Percentiles rank a stretch among this genome's conserved stretches.
phyloP scores from a whole-genome alignment of 2,797 vertebrate genomes.

The Parauchenoglanis punctatus region DNA sequence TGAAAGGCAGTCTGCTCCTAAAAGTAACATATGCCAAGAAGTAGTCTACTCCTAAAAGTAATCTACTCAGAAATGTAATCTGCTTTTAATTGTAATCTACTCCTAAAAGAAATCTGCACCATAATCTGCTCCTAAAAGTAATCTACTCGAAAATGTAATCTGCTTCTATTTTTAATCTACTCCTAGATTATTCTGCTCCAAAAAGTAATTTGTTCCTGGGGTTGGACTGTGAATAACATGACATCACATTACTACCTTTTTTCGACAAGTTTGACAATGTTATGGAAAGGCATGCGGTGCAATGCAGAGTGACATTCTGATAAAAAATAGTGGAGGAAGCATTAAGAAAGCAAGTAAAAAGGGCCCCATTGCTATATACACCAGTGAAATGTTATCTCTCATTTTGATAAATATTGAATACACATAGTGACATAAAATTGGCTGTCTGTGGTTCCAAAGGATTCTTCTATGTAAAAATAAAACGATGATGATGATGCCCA shows the following conservation, averaged over 20 bases:
- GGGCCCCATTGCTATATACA: neutral
- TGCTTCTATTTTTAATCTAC: neutral
- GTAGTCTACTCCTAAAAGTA: too few relatives aligned
- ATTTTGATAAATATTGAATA: neutral
- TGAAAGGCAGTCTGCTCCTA: too few relatives aligned
- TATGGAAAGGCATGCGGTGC: neutral
- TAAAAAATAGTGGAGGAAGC: neutral
- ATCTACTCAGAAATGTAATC: neutral
- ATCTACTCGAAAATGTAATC: neutral
- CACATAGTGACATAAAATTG: neutral
- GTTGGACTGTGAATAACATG: neutral
- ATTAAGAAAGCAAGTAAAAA: neutral
- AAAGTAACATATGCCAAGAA: too few relatives aligned
- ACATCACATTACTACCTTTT: neutral
- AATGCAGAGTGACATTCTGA: neutral
- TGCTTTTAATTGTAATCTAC: neutral
- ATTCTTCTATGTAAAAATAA: neutral
- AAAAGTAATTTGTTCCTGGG: neutral
- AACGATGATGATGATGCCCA: too few relatives aligned
- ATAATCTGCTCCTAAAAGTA: neutral
- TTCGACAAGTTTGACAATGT: neutral
- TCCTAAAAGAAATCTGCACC: neutral
- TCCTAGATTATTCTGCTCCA: too few relatives aligned
- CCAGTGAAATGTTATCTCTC: neutral
- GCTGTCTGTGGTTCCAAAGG: neutral